A percentile compares a stretch with the other conserved stretches of the same genome.
These are phyloP conservation scores for Oryzias sinensis DNA, from an alignment of 2,797 vertebrate species.

Conservation along the genomic window DNA sequence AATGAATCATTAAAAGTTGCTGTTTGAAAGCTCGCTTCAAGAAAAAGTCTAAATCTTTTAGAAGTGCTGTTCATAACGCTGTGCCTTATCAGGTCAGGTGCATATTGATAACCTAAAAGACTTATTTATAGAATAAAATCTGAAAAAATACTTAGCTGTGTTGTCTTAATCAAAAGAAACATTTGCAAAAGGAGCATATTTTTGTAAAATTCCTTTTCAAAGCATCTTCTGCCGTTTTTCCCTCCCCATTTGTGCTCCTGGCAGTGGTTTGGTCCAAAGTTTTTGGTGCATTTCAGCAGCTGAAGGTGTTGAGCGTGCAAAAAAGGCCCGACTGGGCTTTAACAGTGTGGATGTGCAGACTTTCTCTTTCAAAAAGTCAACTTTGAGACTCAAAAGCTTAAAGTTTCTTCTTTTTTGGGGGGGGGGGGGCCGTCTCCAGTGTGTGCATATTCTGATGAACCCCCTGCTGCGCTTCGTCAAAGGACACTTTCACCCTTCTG, in stretches of 20 bases:
- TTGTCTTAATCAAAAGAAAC: not conserved
- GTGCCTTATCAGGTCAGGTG: no score
- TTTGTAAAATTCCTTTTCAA: constrained; percentile 9
- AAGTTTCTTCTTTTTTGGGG: constrained; percentile 54
- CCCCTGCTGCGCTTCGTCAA: constrained; percentile 74
- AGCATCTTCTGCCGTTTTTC: constrained; percentile 8
- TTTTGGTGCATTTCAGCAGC: constrained; percentile 35
- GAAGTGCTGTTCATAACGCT: no score
- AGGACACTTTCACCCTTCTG: constrained; percentile 77
- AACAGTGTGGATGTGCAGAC: constrained; percentile 9
- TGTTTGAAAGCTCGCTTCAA: no score
- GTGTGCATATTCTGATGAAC: constrained; percentile 64
- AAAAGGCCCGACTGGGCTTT: constrained; percentile 49
- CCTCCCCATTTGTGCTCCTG: constrained; percentile 14
- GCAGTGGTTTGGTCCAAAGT: constrained; percentile 53
- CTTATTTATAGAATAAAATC: no score
- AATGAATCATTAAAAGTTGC: no score
- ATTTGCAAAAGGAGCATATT: constrained; percentile 6
- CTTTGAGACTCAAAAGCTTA: constrained; percentile 46
- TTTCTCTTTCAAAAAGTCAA: constrained; percentile 56
- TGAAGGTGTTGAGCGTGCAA: constrained; percentile 42
- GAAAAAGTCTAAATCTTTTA: no score
- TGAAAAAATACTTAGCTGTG: not conserved
- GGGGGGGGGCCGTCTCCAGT: constrained; percentile 56
- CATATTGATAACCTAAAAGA: no score